Evolutionary conservation across 2,113 vertebrate genomes (phyloP), one percentile per base, ranked within the genome.

Genomic region (Zosterops borbonicus): DNA sequence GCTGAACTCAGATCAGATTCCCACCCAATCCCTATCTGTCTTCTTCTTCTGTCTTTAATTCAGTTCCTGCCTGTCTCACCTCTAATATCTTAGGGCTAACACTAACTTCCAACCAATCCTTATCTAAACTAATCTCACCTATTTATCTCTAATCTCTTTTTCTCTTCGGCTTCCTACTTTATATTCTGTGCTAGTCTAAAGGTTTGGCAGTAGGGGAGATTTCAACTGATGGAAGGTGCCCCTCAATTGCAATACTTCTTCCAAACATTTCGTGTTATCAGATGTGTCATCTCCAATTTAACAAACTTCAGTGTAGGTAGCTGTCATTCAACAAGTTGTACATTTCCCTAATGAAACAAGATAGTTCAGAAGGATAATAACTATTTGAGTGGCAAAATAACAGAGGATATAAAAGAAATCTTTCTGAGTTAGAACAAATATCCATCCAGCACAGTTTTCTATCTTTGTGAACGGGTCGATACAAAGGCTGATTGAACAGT

Each of bases 291-390:
- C n/a, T 89, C 47, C 59, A 67, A 59, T 87, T 84, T 81, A 94
- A 33, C 39, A 67, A 76, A 92, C 12, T 64, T 83, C 39, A 56
- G 37, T 55, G 85, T 31, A 75, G 44, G 33, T 41, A 58, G n/a
- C 49, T 94, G 77, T 63, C 76, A 60, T 89, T 84, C 29, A 83
- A 22, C 12, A 55, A 70, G 8, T 5, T 74, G 3, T 59, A 17
- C 23, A 59, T 89, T 96, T 92, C 52, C 73, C 20, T 89, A 93
- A 92, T 78, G 73, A 71, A 94, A 70, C 16, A 87, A 50, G 63
- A 33, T 46, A 31, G 14, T 59, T 90, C 5, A 7, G 49, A 89
- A 87, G 28, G 7, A 90, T 90, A 75, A 83, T 81, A 89, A 44
- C 11, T 89, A 47, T 78, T 81, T 86, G 81, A 78, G 29, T 67